Evolutionary conservation across 2,113 vertebrate genomes (phyloP).

Genomic region (Chroicocephalus ridibundus): DNA sequence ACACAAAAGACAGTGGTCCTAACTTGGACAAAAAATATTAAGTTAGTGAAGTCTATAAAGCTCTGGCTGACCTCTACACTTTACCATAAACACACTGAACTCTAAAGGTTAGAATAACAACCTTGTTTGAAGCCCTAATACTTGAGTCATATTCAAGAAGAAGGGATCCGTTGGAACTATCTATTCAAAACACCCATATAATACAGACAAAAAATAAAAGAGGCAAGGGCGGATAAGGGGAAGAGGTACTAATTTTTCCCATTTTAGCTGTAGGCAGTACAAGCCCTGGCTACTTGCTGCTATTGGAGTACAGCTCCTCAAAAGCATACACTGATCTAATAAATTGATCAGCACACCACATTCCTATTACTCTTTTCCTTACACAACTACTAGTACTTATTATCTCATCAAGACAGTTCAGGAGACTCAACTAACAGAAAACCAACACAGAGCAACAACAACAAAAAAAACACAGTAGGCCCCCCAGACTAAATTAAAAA

Average conservation of each 20-base stretch:
- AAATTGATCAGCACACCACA: background rate
- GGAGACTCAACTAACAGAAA: background rate
- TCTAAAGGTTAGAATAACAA: conserved; percentile 35
- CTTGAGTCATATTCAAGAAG: background rate
- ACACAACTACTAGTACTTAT: background rate
- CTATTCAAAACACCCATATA: background rate
- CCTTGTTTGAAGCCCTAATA: background rate
- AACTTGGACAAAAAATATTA: background rate
- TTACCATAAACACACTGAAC: background rate
- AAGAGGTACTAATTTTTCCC: background rate
- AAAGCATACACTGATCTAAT: background rate
- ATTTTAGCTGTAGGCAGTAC: background rate
- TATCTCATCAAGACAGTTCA: background rate
- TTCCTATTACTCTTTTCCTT: background rate
- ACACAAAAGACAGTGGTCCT: background rate
- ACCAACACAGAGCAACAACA: background rate
- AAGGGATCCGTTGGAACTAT: conserved; percentile 2
- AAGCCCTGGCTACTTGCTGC: background rate
- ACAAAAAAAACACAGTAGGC: background rate
- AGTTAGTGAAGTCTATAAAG: background rate
- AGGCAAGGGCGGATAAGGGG: background rate
- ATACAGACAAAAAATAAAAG: background rate
- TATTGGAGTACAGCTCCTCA: background rate
- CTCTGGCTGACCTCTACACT: background rate
- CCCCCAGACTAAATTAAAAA: background rate